Percentiles rank a stretch among this genome's conserved stretches.
These are phyloP conservation scores for Karalla daura DNA, from an alignment of 2,797 vertebrate genomes.

Conservation along the genomic window DNA sequence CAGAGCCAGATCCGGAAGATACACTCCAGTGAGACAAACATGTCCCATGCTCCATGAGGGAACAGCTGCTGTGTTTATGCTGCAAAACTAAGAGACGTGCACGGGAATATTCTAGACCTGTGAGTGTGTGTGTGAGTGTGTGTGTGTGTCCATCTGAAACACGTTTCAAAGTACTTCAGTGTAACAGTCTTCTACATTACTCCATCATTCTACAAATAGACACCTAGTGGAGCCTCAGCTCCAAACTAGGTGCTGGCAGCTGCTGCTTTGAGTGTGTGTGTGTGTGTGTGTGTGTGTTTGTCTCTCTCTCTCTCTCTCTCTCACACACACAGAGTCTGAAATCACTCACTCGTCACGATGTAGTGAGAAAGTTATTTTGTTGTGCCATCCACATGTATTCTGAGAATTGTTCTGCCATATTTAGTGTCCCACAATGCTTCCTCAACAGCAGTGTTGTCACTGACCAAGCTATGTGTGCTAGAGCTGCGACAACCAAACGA, in stretches of 20 bases:
- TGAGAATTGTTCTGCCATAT: too few species aligned
- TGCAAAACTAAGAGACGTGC: not conserved
- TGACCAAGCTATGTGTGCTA: too few species aligned
- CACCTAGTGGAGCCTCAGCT: constrained; percentile 68
- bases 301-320: not conserved
- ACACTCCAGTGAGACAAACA: constrained; percentile 49
- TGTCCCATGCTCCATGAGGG: not conserved
- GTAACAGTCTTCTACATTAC: constrained; percentile 66
- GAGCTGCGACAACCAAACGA: too few species aligned
- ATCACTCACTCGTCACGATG: too few species aligned
- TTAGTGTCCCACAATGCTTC: too few species aligned
- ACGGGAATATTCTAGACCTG: constrained; percentile 1
- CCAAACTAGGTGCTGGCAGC: constrained; percentile 87
- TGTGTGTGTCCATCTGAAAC: constrained; percentile 41
- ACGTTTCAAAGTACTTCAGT: constrained; percentile 22
- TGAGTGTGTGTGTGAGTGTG: constrained; percentile 14
- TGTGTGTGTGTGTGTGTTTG: not conserved
- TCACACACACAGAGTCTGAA: not conserved
- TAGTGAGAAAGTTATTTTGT: too few species aligned
- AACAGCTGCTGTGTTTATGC: constrained; percentile 6
- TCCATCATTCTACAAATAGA: constrained; percentile 86
- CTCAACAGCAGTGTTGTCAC: too few species aligned
- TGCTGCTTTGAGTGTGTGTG: constrained; percentile 72
- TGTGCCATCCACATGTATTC: too few species aligned
- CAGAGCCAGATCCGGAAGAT: constrained; percentile 46